Percentiles rank a stretch among this genome's conserved stretches.
These are phyloP conservation scores for Anser brachyrhynchus DNA, from an alignment of 2,113 vertebrate genomes.

Conservation along the genomic window DNA sequence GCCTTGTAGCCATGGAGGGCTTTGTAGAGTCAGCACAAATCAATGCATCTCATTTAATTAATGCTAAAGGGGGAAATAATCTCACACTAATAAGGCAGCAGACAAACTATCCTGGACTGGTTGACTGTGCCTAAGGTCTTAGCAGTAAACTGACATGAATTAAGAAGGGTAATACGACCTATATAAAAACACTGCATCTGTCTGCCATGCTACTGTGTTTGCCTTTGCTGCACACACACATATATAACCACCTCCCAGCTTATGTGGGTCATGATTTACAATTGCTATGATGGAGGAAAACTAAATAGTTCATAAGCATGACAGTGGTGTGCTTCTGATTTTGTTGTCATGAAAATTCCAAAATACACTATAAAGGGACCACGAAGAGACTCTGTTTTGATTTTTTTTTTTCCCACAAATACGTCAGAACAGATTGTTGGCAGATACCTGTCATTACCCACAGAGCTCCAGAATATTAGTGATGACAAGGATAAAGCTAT, in stretches of 20 bases:
- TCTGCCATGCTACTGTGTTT: not conserved
- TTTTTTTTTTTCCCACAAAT: not conserved
- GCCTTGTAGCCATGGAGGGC: conserved; percentile 51
- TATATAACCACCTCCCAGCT: not conserved
- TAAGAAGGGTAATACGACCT: conserved; percentile 50
- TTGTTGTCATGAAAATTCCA: not conserved
- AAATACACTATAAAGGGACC: not conserved
- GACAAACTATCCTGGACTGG: conserved; percentile 57
- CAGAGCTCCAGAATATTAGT: not conserved
- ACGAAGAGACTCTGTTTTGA: not conserved
- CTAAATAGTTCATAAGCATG: not conserved
- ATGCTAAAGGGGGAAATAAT: conserved; percentile 71
- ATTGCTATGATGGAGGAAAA: not conserved
- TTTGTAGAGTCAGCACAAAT: conserved; percentile 67
- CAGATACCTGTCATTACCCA: not conserved
- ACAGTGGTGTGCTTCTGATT: not conserved
- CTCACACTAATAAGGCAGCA: conserved; percentile 69
- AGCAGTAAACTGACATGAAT: conserved; percentile 60
- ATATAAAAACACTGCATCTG: conserved; percentile 41
- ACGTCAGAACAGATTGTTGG: not conserved
- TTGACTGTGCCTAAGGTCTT: conserved; percentile 60
- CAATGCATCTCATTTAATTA: conserved; percentile 72
- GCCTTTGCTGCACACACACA: accelerated
- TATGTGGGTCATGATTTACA: not conserved
- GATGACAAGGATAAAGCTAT: not conserved